Conservation (phyloP, 2,888 invertebrate species). For the Noctua janthe region DNA sequence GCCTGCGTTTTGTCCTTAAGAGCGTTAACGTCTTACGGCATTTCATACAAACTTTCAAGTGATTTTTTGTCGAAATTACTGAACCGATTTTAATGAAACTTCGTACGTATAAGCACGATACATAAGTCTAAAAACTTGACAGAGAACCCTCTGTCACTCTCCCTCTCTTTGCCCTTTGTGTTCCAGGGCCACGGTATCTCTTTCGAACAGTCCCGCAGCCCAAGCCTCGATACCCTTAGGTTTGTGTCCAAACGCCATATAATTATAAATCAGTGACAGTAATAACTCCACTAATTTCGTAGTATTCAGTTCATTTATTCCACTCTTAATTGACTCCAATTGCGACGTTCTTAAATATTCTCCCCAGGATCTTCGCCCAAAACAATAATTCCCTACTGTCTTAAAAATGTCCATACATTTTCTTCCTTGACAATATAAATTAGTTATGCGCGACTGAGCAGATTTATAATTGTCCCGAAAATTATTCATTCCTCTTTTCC, state of each 20-base stretch:
- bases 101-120: too few relatives aligned
- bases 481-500: constrained; percentile 68
- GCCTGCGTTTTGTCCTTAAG: not conserved
- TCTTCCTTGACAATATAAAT: constrained; percentile 67
- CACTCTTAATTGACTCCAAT: constrained; percentile 31
- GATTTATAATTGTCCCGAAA: constrained; percentile 67
- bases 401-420: constrained; percentile 64
- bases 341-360: constrained; percentile 18
- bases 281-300: not conserved
- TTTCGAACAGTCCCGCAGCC: too few relatives aligned
- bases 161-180: too few relatives aligned
- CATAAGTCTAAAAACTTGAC: too few relatives aligned
- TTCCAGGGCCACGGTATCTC: too few relatives aligned
- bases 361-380: constrained; percentile 18
- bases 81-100: too few relatives aligned
- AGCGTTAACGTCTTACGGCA: too few relatives aligned
- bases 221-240: too few relatives aligned
- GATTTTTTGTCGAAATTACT: too few relatives aligned
- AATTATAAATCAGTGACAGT: not conserved
- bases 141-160: too few relatives aligned
- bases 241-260: not conserved
- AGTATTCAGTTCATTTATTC: constrained; percentile 16
- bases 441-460: constrained; percentile 66
- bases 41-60: too few relatives aligned
- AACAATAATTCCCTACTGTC: constrained; percentile 48